Evolutionary conservation across 2,888 invertebrate genomes (phyloP), one percentile per base, ranked within the genome.

Genomic region (Cabera pusaria): DNA sequence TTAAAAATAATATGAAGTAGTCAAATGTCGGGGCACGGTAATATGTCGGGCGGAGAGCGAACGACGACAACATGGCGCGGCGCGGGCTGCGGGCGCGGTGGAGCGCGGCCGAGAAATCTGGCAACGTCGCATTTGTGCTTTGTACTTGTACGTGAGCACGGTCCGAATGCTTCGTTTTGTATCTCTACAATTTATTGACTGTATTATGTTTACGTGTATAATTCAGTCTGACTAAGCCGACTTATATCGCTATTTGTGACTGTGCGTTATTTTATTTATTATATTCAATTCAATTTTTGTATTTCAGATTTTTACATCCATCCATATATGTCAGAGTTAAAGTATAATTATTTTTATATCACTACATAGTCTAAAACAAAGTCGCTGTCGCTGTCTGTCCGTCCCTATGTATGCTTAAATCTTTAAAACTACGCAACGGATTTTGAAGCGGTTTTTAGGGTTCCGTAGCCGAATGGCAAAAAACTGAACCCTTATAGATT

Each of bases 121-220:
- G 72, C 73, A 73, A 73, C 73, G 72, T 38, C 56, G 63, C 72
- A 69, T 48, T 51, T 65, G 48, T 59, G 57, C 63, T 66, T 62
- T 61, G 53, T 51, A 45, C 51, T 51, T 52, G 55, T 55, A 46
- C 48, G 47, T 53, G 44, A 42, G 44, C 42, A 47, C 53, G 34
- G 46, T 50, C 44, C 41, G 52, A 56, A 56, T 54, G 46, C 42
- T 56, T 54, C 54, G 48, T 44, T 19, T 19, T 5, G 35, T 27
- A 26, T 21, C 21, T 26, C 21, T 21, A 36, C 10, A 36, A 14
- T 36, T 27, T 42, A 27, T 40, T 16, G 19, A 10, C 26, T 32
- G 21, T 24, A 31, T 3, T 6, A 10, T 9, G 14, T 16, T 9
- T 22, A 8, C 2, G 18, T 33, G 2, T 33, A 11, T 23, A 16